Percentiles rank a stretch among this genome's conserved stretches.
Evolutionary conservation across 2,888 invertebrate species (phyloP).

Genomic region (Erpobdella octoculata): DNA sequence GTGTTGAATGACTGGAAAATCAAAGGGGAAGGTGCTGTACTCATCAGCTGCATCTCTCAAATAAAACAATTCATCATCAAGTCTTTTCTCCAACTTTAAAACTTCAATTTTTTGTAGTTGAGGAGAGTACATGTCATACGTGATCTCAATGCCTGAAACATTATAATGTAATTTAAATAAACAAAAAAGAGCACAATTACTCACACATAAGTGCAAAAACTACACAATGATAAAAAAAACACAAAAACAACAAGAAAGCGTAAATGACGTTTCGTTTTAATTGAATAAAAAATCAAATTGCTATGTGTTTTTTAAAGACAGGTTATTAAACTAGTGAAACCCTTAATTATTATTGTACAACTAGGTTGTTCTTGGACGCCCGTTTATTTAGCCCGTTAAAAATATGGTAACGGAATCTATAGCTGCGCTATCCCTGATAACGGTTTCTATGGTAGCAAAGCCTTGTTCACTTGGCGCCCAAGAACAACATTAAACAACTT

Average conservation of each 20-base stretch:
- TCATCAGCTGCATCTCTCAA: conserved; percentile 78
- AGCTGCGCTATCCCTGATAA: too few species aligned
- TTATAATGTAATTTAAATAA: background rate
- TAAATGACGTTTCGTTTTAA: background rate
- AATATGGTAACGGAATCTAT: too few species aligned
- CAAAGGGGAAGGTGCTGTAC: conserved; percentile 81
- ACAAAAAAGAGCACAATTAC: background rate
- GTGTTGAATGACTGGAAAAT: conserved; percentile 75
- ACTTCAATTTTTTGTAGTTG: conserved; percentile 81
- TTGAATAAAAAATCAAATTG: too few species aligned
- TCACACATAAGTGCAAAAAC: background rate
- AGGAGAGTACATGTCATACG: conserved; percentile 87
- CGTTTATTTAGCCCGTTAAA: too few species aligned
- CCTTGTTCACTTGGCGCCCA: too few species aligned
- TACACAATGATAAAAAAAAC: background rate
- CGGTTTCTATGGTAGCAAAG: too few species aligned
- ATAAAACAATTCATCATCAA: conserved; percentile 81
- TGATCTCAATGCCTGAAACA: conserved; percentile 60
- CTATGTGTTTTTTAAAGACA: too few species aligned
- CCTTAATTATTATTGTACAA: too few species aligned
- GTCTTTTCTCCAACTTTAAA: conserved; percentile 77
- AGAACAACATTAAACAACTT: too few species aligned
- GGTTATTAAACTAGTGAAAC: too few species aligned
- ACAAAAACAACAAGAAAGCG: background rate
- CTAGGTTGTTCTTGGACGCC: too few species aligned